Conservation (phyloP, 2,797 vertebrate species). For the Periophthalmus magnuspinnatus region DNA sequence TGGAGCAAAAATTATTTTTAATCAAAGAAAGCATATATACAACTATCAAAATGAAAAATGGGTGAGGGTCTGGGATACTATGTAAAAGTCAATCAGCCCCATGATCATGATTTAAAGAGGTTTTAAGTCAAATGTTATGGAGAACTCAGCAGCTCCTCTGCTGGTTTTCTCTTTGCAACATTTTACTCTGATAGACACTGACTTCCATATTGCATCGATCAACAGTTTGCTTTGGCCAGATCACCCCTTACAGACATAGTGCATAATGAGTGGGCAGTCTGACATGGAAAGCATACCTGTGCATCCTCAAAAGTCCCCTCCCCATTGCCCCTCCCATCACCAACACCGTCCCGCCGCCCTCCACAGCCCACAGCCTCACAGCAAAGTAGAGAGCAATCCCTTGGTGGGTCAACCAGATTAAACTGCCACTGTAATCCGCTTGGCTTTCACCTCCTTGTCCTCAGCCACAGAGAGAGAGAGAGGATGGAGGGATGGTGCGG, state of each 20-base stretch:
- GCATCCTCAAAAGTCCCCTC: slow-evolving; percentile 41
- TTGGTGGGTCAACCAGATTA: slow-evolving; percentile 83
- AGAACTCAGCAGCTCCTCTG: neutral
- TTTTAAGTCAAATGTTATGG: neutral
- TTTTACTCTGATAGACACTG: neutral
- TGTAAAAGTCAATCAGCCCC: neutral
- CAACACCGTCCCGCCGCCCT: slow-evolving; percentile 33
- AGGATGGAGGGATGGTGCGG: slow-evolving; percentile 24
- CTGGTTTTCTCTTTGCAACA: neutral
- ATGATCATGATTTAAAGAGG: neutral
- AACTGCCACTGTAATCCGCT: slow-evolving; percentile 84
- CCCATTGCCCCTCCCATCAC: slow-evolving; percentile 33
- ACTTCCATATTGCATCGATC: neutral
- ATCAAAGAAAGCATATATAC: neutral
- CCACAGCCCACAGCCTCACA: slow-evolving; percentile 62
- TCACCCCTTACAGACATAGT: neutral
- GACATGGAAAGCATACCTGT: slow-evolving; percentile 46
- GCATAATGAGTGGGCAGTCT: neutral
- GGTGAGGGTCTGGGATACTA: too few relatives aligned
- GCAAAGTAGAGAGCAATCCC: slow-evolving; percentile 81
- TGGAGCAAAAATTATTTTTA: neutral
- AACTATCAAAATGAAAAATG: neutral
- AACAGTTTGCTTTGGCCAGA: neutral
- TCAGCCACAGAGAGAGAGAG: slow-evolving; percentile 57
- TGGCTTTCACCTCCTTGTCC: slow-evolving; percentile 83